Evolutionary conservation across 64 coral and sea anemone genomes (phyloP).

Genomic region (Porites lutea): DNA sequence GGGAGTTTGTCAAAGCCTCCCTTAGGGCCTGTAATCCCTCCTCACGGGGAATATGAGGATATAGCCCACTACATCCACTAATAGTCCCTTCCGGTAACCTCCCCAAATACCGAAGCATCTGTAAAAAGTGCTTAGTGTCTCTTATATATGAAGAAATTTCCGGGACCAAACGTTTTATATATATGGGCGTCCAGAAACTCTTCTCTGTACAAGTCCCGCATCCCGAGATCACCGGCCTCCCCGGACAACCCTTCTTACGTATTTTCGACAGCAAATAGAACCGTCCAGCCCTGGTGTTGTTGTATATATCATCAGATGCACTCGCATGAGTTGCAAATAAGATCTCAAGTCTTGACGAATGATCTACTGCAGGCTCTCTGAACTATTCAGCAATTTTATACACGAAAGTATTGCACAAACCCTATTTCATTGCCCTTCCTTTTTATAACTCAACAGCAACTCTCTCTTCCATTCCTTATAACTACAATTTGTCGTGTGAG

Average conservation of each 20-base stretch:
- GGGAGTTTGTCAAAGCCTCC: slow-evolving; percentile 10
- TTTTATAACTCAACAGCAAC: no score
- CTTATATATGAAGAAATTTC: slow-evolving; percentile 32
- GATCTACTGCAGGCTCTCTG: no score
- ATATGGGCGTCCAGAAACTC: slow-evolving; percentile 25
- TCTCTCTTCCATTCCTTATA: no score
- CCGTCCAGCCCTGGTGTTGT: not conserved
- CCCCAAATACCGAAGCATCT: not conserved
- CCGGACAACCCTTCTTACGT: slow-evolving; percentile 2
- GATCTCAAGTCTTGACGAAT: no score
- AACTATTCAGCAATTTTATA: no score
- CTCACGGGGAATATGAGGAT: slow-evolving; percentile 53
- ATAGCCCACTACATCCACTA: slow-evolving; percentile 17
- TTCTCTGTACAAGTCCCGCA: not conserved
- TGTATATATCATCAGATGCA: no score
- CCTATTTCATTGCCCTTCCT: no score
- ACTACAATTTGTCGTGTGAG: no score
- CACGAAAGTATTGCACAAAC: no score
- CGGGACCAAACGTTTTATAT: slow-evolving; percentile 6
- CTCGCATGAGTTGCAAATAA: no score
- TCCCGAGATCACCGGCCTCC: slow-evolving; percentile 20
- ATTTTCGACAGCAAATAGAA: slow-evolving; percentile 43
- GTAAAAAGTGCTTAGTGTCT: slow-evolving; percentile 12
- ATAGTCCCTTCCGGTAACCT: not conserved
- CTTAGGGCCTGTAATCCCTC: slow-evolving; percentile 32